A percentile compares a stretch with the other conserved stretches of the same genome.
Conservation (phyloP, 2,797 vertebrate genomes). For the Macropodus opercularis region DNA sequence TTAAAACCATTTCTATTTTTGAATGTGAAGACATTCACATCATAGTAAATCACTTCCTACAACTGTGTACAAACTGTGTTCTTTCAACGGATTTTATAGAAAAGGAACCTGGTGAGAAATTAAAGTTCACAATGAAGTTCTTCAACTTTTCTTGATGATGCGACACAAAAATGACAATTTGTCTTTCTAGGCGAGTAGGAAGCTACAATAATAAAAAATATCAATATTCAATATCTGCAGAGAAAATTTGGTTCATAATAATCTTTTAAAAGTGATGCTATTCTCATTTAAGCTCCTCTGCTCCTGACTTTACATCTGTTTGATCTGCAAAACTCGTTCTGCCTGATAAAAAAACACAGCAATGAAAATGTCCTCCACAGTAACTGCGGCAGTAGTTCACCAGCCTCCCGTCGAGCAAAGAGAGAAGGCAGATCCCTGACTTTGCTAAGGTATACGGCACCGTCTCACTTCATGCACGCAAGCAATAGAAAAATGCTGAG, state of each 20-base stretch:
- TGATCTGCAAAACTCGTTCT: neutral
- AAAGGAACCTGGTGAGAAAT: too few species aligned
- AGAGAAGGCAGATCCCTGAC: neutral
- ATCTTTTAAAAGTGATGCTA: too few species aligned
- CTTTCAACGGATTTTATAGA: too few species aligned
- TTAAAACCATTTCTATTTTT: slow-evolving; percentile 10
- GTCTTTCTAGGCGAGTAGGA: too few species aligned
- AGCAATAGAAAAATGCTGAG: slow-evolving; percentile 9
- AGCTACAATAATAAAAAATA: too few species aligned
- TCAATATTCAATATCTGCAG: too few species aligned
- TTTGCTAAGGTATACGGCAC: neutral
- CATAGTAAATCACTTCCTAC: neutral
- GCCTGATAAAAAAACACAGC: slow-evolving; percentile 1
- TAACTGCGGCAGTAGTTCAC: neutral
- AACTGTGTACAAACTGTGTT: neutral
- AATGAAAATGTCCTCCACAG: neutral
- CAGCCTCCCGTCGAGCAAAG: neutral
- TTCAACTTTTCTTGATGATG: too few species aligned
- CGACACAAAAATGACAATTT: too few species aligned
- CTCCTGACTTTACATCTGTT: slow-evolving; percentile 8
- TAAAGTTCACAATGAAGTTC: too few species aligned
- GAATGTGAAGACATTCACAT: slow-evolving; percentile 3
- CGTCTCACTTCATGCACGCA: neutral
- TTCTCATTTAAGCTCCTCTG: too few species aligned
- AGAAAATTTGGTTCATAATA: too few species aligned